Evolutionary conservation across 2,113 vertebrate genomes (phyloP), one percentile per base, ranked within the genome.

Genomic region (Paramisgurnus dabryanus): DNA sequence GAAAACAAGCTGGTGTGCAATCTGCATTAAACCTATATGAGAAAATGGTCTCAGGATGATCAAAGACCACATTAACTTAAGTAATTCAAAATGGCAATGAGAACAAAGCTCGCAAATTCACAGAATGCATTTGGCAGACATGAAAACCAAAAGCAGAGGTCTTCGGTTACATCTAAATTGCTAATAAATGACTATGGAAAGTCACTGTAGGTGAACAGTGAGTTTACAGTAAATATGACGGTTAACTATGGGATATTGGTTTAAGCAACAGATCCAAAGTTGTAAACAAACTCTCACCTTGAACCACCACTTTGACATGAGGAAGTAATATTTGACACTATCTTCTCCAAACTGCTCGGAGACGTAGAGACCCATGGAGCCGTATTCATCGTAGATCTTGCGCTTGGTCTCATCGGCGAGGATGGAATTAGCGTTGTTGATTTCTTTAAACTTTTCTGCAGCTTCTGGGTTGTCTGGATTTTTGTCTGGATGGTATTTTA

Each of bases 401-500:
- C 93, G 91, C 87, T 95, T 96, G 87, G 90, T 94, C 13, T 91
- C 91, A 43, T 99, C 96, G 6, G 92, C 95, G 40, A 99, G 90
- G 2, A 96, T 93, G 0, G 95, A 88, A 83, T 98, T 95, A 57
- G 97, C 97, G 50, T 92, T 93, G 93, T 98, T 99, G 83, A 98
- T 97, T 91, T 99, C 97, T 90, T 99, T 98, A 84, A 98, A 98
- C 83, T 95, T 95, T 82, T 98, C 97, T 0, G 94, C 94, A 0
- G 96, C 95, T 67, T 95, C 93, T 0, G 94, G 91, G 69, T 98
- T 92, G 17, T 95, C 96, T 0, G 95, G 96, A 89, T 98, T 98
- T 89, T 99, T 99, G 87, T 98, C 97, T 0, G 97, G 97, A 69
- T 99, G 97, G 87, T 95, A 99, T 85, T 93, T 93, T 85, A 98